Evolutionary conservation across 2,888 invertebrate species (phyloP).

Genomic region (Tethea ocularis): DNA sequence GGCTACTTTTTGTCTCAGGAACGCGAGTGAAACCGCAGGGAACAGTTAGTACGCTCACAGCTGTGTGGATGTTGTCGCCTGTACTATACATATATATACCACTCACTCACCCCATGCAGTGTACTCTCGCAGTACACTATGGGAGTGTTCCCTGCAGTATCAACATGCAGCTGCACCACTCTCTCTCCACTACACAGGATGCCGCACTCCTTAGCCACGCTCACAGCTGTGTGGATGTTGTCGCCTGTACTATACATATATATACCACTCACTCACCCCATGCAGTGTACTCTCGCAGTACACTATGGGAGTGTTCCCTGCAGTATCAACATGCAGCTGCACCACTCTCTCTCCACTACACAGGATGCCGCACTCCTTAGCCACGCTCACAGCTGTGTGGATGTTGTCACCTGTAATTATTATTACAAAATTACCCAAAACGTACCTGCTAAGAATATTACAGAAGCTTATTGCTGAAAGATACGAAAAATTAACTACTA

Average conservation of each 20-base stretch:
- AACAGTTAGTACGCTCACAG: no score
- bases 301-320: constrained; percentile 86
- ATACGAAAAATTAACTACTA: no score
- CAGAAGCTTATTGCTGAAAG: no score
- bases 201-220: constrained; percentile 95
- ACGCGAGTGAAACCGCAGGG: no score
- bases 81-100: neutral
- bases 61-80: no score
- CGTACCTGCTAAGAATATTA: no score
- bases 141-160: constrained; percentile 29
- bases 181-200: constrained; percentile 90
- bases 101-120: constrained; percentile 62
- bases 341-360: no score
- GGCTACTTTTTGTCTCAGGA: no score
- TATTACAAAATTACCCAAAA: neutral
- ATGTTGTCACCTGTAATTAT: constrained; percentile 87
- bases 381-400: constrained; percentile 96
- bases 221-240: constrained; percentile 92
- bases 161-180: constrained; percentile 54
- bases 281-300: constrained; percentile 76
- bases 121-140: constrained; percentile 65
- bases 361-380: constrained; percentile 87
- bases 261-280: constrained; percentile 48
- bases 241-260: constrained; percentile 86
- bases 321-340: no score